Evolutionary conservation across 2,888 invertebrate species (phyloP).

Genomic region (Aromia moschata): DNA sequence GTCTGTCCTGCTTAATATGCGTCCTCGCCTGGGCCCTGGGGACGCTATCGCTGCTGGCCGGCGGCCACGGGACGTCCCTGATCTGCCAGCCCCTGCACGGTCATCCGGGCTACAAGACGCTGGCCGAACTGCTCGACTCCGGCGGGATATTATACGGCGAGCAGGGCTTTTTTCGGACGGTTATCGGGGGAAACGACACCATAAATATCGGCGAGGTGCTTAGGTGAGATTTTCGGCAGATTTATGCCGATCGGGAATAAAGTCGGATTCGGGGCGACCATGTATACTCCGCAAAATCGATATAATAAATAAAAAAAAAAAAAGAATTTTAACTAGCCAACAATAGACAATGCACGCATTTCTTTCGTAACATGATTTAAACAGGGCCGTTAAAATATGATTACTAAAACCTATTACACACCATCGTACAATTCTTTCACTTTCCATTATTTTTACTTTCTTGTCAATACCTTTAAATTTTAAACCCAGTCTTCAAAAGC

Average conservation of each 20-base stretch:
- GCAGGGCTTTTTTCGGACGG: slow-evolving; percentile 66
- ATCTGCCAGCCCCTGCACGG: slow-evolving; percentile 79
- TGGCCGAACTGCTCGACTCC: slow-evolving; percentile 74
- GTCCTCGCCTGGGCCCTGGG: slow-evolving; percentile 72
- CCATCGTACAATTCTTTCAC: too few species aligned
- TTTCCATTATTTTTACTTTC: too few species aligned
- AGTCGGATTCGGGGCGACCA: not conserved
- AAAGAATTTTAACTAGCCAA: too few species aligned
- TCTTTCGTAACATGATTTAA: too few species aligned
- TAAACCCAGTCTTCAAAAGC: too few species aligned
- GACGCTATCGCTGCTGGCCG: slow-evolving; percentile 68
- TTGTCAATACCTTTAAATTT: too few species aligned
- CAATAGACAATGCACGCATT: too few species aligned
- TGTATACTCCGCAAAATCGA: not conserved
- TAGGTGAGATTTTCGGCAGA: slow-evolving; percentile 35
- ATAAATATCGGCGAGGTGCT: slow-evolving; percentile 36
- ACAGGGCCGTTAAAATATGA: too few species aligned
- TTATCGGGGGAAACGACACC: slow-evolving; percentile 23
- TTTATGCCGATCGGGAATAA: not conserved
- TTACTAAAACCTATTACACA: too few species aligned
- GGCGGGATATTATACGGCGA: slow-evolving; percentile 71
- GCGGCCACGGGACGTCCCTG: slow-evolving; percentile 75
- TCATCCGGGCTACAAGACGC: slow-evolving; percentile 70
- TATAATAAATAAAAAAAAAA: too few species aligned
- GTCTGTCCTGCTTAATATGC: slow-evolving; percentile 69